phyloP scores from a whole-genome alignment of 2,113 vertebrate species.

The Mus pahari region DNA sequence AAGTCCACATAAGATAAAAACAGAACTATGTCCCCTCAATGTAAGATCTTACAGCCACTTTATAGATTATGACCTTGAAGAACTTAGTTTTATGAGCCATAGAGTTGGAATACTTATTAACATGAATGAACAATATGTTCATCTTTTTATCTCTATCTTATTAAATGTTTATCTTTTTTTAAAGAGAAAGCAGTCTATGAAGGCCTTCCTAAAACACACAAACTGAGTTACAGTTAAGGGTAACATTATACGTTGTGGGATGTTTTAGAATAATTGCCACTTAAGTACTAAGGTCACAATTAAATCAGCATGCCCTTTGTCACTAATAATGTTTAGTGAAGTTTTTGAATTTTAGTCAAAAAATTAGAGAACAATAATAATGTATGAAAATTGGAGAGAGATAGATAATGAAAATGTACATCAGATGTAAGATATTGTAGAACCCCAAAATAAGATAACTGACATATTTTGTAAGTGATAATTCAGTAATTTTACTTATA shows the following conservation, averaged over 20 bases:
- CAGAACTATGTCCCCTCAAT: accelerated
- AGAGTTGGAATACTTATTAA: not conserved
- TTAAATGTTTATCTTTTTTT: not conserved
- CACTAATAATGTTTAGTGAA: not conserved
- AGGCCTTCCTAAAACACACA: not conserved
- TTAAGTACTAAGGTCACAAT: not conserved
- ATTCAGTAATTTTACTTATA: not conserved
- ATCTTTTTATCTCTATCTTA: not conserved
- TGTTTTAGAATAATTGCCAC: accelerated
- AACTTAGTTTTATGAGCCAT: not conserved
- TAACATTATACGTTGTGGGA: not conserved
- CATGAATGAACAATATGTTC: not conserved
- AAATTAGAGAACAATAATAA: not conserved
- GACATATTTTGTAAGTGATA: slow-evolving; percentile 5
- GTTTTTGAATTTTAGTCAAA: not conserved
- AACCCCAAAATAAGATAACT: not conserved
- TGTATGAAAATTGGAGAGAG: not conserved
- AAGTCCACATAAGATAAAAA: not conserved
- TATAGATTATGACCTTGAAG: accelerated
- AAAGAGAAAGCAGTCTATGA: not conserved
- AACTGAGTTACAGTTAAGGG: not conserved
- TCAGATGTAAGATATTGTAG: not conserved
- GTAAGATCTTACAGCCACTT: no score
- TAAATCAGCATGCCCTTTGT: not conserved
- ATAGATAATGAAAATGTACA: not conserved